Conservation (phyloP, 2,797 vertebrate species). For the Meda fulgida region DNA sequence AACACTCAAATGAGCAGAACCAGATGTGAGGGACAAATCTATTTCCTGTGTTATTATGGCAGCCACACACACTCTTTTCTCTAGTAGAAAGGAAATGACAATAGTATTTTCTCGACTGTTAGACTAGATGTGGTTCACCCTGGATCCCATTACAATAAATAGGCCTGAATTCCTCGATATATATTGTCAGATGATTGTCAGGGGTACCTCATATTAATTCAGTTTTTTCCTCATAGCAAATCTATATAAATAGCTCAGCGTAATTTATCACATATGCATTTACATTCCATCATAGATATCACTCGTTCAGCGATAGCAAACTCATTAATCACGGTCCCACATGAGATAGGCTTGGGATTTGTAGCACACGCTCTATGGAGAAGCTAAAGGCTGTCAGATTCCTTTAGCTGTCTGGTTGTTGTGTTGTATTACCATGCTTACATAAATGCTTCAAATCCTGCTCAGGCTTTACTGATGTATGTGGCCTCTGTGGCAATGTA, state of each 20-base stretch:
- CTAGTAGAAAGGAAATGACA: conserved; percentile 42
- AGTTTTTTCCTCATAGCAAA: too few relatives aligned
- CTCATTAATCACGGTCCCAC: neutral
- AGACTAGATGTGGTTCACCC: conserved; percentile 21
- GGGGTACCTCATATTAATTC: neutral
- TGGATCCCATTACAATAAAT: neutral
- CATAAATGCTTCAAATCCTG: neutral
- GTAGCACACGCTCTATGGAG: neutral
- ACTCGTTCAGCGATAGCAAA: neutral
- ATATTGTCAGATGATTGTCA: neutral
- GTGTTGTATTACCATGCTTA: neutral
- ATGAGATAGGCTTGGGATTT: conserved; percentile 15
- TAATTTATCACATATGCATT: conserved; percentile 2
- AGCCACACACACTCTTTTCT: conserved; percentile 15
- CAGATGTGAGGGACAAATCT: conserved; percentile 63
- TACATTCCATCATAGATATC: conserved; percentile 10
- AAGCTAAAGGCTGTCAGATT: conserved; percentile 6
- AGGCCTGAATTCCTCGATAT: neutral
- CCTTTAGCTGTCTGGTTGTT: neutral
- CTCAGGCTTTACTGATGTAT: neutral
- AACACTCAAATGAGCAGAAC: conserved; percentile 53
- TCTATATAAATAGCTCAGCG: neutral
- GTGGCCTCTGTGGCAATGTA: neutral
- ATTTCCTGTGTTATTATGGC: conserved; percentile 61
- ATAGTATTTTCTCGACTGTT: conserved; percentile 58